Evolutionary conservation across 2,888 invertebrate species (phyloP).

Genomic region (Cephus pulcher): DNA sequence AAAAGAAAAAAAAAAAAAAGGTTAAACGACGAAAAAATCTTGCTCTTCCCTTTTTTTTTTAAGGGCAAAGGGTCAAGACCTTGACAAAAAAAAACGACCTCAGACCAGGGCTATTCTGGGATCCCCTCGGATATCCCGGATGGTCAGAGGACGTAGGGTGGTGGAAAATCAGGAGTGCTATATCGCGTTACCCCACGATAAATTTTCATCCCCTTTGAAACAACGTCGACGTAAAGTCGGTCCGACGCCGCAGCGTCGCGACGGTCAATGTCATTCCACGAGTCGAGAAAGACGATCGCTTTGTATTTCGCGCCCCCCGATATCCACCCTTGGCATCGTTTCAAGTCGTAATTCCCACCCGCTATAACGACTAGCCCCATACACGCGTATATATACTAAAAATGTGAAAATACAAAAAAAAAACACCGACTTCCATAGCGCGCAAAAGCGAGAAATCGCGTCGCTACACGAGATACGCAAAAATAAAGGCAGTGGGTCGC

Average conservation of each 20-base stretch:
- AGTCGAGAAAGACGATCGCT: neutral
- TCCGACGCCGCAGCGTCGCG: slow-evolving; percentile 27
- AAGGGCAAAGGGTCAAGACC: neutral
- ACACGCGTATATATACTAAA: no score
- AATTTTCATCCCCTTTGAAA: neutral
- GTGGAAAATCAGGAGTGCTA: neutral
- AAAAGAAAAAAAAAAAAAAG: neutral
- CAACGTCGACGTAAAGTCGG: neutral
- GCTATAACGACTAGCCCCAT: no score
- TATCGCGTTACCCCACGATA: neutral
- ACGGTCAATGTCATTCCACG: slow-evolving; percentile 15
- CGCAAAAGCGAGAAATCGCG: no score
- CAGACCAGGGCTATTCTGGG: neutral
- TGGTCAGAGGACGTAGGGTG: neutral
- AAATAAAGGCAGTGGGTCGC: no score
- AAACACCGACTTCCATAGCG: no score
- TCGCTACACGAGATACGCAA: no score
- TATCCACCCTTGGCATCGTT: no score
- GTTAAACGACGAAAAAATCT: neutral
- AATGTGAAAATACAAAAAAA: no score
- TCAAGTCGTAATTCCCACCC: no score
- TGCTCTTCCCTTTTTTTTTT: no score
- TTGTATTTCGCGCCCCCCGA: neutral
- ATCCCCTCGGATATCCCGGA: neutral
- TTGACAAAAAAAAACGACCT: neutral